These are phyloP conservation scores for Sycophila sp. DNA, from an alignment of 1,140 invertebrate species.

Conservation along the genomic window DNA sequence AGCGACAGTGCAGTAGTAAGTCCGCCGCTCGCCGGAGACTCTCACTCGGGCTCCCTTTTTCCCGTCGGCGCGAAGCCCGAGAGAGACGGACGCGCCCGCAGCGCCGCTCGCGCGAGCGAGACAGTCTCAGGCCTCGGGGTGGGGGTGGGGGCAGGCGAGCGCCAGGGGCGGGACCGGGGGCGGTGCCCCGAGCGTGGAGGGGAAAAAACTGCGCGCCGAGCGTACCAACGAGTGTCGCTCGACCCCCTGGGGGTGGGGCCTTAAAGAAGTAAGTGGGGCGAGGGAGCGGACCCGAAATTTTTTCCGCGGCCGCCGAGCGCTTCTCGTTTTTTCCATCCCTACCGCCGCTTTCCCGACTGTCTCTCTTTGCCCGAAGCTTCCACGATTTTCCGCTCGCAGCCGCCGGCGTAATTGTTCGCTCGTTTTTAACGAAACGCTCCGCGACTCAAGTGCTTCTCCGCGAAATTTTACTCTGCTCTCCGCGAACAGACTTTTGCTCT, in stretches of 20 bases:
- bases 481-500: too few species aligned
- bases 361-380: slow-evolving; percentile 9
- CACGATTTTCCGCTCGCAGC: slow-evolving; percentile 10
- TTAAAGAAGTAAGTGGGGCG: not conserved
- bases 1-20: slow-evolving; percentile 23
- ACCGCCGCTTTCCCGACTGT: not conserved
- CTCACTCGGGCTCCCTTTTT: slow-evolving; percentile 14
- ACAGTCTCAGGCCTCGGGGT: not conserved
- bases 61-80: not conserved
- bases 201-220: slow-evolving; percentile 27
- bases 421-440: too few species aligned
- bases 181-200: slow-evolving; percentile 4
- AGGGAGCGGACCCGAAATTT: slow-evolving; percentile 4
- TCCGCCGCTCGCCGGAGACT: not conserved
- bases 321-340: not conserved
- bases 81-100: not conserved
- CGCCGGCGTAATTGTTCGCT: too few species aligned
- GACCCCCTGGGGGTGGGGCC: not conserved
- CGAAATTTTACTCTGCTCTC: not conserved
- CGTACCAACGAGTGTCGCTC: slow-evolving; percentile 9
- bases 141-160: not conserved
- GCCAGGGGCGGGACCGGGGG: slow-evolving; percentile 12
- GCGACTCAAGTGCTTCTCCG: too few species aligned
- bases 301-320: not conserved
- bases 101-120: not conserved